Evolutionary conservation across 1,140 invertebrate species (phyloP).

Genomic region (Ceratoteleas bidentatus): DNA sequence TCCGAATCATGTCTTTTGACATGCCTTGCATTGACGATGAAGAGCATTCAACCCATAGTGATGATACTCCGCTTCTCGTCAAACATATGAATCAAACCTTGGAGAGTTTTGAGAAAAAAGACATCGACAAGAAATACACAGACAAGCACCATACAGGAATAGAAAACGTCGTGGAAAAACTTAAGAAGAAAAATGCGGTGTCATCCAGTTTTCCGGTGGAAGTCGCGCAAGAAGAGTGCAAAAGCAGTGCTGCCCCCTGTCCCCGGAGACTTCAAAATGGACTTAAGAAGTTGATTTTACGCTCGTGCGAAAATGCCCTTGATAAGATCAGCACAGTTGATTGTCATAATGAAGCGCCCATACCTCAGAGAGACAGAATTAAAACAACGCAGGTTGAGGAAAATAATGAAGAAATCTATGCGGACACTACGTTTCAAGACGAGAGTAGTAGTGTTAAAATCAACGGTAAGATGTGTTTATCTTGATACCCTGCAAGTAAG

Average conservation of each 20-base stretch:
- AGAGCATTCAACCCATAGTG: conserved; percentile 32
- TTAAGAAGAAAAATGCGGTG: conserved; percentile 78
- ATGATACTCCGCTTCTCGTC: conserved; percentile 41
- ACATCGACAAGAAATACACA: conserved; percentile 43
- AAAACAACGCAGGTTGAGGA: not conserved
- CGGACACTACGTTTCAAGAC: conserved; percentile 43
- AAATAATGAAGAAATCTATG: conserved; percentile 21
- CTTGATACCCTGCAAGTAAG: too few species aligned
- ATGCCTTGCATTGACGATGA: conserved; percentile 79
- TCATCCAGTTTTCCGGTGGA: conserved; percentile 38
- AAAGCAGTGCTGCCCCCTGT: not conserved
- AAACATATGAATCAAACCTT: conserved; percentile 59
- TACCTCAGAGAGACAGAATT: too few species aligned
- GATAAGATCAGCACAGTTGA: conserved; percentile 57
- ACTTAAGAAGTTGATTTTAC: conserved; percentile 73
- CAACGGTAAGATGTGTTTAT: conserved; percentile 39
- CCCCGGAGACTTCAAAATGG: conserved; percentile 71
- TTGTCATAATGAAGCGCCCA: not conserved
- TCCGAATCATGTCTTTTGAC: conserved; percentile 74
- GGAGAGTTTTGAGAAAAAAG: conserved; percentile 18
- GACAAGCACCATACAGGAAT: conserved; percentile 75
- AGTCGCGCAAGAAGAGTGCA: conserved; percentile 47
- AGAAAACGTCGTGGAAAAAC: conserved; percentile 78
- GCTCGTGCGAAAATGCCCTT: conserved; percentile 70
- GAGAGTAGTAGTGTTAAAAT: conserved; percentile 36